phyloP scores from a whole-genome alignment of 2,888 invertebrate genomes.

The Pristionchus arcanus region DNA sequence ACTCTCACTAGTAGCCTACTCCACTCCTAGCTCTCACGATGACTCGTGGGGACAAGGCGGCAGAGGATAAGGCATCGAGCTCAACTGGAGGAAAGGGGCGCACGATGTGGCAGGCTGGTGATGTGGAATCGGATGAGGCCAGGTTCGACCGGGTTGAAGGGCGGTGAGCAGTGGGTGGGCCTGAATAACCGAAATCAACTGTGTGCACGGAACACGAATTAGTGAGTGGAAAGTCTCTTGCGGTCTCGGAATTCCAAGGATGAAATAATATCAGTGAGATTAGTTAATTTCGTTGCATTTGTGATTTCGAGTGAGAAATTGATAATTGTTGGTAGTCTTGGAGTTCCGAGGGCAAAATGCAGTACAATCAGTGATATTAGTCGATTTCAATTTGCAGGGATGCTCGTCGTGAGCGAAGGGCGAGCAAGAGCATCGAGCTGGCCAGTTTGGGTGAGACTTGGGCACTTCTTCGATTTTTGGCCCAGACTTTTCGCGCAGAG shows the following conservation, averaged over 20 bases:
- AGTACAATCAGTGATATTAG: not conserved
- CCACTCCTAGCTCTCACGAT: not conserved
- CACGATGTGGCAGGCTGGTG: slow-evolving; percentile 33
- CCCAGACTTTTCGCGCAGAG: too few species aligned
- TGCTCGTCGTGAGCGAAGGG: slow-evolving; percentile 40
- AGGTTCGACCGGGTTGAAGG: not conserved
- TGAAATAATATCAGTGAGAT: too few species aligned
- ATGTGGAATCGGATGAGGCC: slow-evolving; percentile 2
- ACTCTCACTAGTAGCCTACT: slow-evolving; percentile 14
- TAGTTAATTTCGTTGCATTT: too few species aligned
- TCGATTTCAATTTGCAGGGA: not conserved
- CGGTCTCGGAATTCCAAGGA: too few species aligned
- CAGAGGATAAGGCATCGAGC: slow-evolving; percentile 2
- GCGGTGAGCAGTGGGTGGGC: not conserved
- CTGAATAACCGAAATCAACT: not conserved
- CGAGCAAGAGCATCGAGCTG: slow-evolving; percentile 55
- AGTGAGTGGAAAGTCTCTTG: too few species aligned
- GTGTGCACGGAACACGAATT: too few species aligned
- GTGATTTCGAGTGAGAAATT: not conserved
- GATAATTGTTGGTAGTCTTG: too few species aligned
- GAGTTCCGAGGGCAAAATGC: too few species aligned
- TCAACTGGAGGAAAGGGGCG: not conserved
- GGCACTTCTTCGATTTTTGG: not conserved
- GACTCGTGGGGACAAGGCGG: not conserved
- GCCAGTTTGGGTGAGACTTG: slow-evolving; percentile 52